Evolutionary conservation across 2,113 vertebrate species (phyloP).

Genomic region (Periophthalmus modestus): DNA sequence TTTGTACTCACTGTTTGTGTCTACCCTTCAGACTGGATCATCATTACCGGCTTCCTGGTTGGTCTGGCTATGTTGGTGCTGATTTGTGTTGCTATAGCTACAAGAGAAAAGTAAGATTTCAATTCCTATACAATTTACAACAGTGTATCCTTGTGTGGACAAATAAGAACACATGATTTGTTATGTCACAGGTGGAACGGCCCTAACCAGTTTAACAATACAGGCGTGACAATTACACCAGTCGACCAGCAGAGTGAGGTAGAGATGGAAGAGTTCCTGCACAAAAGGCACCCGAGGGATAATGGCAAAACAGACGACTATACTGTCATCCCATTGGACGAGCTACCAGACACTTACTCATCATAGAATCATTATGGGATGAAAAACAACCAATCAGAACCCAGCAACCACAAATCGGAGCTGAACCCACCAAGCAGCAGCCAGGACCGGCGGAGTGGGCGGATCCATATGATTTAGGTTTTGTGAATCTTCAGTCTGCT

Average conservation of each 20-base stretch:
- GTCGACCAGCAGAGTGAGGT: constrained; percentile 48
- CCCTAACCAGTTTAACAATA: constrained; percentile 7
- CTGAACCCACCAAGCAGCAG: neutral
- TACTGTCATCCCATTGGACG: constrained; percentile 60
- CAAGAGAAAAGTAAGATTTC: constrained; percentile 65
- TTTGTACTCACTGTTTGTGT: constrained; percentile 8
- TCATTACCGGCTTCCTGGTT: constrained; percentile 60
- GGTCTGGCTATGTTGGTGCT: constrained; percentile 52
- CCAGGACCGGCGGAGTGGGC: neutral
- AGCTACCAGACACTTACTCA: constrained; percentile 35
- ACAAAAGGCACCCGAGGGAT: constrained; percentile 41
- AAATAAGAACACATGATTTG: neutral
- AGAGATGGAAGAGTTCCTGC: constrained; percentile 61
- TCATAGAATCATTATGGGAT: constrained; percentile 12
- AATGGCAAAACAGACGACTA: constrained; percentile 51
- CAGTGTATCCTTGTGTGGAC: neutral
- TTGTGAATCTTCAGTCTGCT: neutral
- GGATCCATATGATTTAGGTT: neutral
- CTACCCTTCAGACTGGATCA: constrained; percentile 60
- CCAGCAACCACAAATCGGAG: neutral
- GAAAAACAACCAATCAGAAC: neutral
- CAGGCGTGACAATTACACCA: neutral
- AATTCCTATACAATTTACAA: neutral
- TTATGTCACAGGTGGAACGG: constrained; percentile 53
- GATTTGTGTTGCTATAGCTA: constrained; percentile 60